Base-by-base conservation (phyloP, 2,797 vertebrate species). In the Prunella strophiata region DNA sequence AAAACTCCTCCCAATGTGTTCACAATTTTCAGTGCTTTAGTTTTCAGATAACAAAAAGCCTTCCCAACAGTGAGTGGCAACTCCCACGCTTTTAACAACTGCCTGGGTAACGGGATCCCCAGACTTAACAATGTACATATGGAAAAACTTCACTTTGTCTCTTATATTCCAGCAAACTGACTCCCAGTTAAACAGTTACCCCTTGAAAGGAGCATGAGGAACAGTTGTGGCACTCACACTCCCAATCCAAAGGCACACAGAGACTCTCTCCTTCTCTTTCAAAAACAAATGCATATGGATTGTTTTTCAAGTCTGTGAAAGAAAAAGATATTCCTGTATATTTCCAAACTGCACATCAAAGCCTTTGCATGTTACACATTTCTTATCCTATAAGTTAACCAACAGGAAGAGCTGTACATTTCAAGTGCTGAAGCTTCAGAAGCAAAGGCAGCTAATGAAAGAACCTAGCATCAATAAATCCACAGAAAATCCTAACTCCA, bases 211-310 rank as follows among this genome's bases (percentile, higher is more conserved):
- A 61, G 6, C 51, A 36, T 0, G 1, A 25, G n/a, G 32, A 85
- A 72, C n/a, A 58, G 47, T 2, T 57, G 32, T 10, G 2, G 2
- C 0, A 1, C 42, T 54, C 13, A 12, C 29, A 52, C 27, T 62
- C 34, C 21, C 55, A 85, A 20, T 34, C 34, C 55, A 83, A 67
- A 72, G 30, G 13, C 30, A 50, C 34, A 36, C 2, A 47, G 26
- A 23, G 29, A 74, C 59, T 55, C 20, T 30, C 23, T 66, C 23
- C 40, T 34, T 45, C 51, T 78, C 58, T 74, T 58, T 40, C 21
- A 40, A 36, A 84, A 86, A 55, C 2, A 8, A 87, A 51, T 5
- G 4, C 12, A 16, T 13, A 48, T 2, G 16, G 47, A 76, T 55
- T 57, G 45, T 17, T 91, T 80, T 61, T 27, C 74, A 52, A 68